Evolutionary conservation across 2,888 invertebrate genomes (phyloP).

Genomic region (Belgica antarctica): DNA sequence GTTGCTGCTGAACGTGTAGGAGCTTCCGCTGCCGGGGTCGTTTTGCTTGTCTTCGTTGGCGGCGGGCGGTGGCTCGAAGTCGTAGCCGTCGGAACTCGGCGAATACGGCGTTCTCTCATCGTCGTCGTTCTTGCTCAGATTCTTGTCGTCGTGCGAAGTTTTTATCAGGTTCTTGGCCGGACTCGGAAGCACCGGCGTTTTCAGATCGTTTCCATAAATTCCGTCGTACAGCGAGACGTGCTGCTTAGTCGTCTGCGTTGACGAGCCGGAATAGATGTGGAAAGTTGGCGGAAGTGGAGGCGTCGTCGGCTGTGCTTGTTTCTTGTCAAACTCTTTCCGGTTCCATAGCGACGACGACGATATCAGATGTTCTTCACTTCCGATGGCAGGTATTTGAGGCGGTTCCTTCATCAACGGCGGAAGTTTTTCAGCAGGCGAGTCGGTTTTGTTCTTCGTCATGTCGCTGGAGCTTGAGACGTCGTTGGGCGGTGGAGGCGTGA

Average conservation of each 20-base stretch:
- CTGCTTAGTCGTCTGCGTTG: constrained; percentile 57
- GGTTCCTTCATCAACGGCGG: not conserved
- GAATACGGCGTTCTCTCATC: constrained; percentile 84
- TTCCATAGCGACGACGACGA: constrained; percentile 21
- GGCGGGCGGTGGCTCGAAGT: constrained; percentile 76
- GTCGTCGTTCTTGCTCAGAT: constrained; percentile 57
- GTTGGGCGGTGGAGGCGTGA: constrained; percentile 46
- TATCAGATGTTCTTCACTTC: constrained; percentile 29
- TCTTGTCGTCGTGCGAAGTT: constrained; percentile 10
- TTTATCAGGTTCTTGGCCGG: constrained; percentile 8
- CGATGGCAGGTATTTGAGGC: constrained; percentile 8
- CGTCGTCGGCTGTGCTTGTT: constrained; percentile 53
- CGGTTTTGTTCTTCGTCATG: constrained; percentile 33
- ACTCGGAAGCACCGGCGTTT: constrained; percentile 23
- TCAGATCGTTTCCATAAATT: constrained; percentile 31
- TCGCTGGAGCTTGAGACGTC: constrained; percentile 28
- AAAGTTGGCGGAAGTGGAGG: constrained; percentile 57
- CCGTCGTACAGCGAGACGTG: constrained; percentile 29
- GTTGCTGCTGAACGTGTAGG: constrained; percentile 17
- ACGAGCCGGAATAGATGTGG: constrained; percentile 61
- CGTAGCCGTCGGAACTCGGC: constrained; percentile 84
- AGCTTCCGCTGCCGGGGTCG: constrained; percentile 48
- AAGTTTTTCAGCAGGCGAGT: constrained; percentile 25
- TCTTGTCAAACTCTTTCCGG: constrained; percentile 37
- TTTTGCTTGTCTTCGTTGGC: constrained; percentile 47